Percentiles rank a stretch among this genome's conserved stretches.
phyloP scores from a whole-genome alignment of 2,888 invertebrate species.

The Eupithecia vulgata region DNA sequence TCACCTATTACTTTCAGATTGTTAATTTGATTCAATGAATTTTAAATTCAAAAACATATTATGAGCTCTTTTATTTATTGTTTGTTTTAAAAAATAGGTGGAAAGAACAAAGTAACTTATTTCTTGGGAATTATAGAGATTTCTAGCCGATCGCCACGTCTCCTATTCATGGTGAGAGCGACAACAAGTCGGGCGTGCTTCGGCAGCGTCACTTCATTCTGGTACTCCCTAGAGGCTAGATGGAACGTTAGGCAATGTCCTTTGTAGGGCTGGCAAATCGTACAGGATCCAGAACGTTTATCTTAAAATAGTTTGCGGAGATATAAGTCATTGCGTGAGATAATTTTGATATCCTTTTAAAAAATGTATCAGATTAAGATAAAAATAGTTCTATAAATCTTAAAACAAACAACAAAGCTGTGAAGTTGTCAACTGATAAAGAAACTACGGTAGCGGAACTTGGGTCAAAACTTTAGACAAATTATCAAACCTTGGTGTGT shows the following conservation, averaged over 20 bases:
- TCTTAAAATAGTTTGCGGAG: conserved; percentile 4
- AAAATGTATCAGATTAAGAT: background rate
- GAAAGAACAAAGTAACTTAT: background rate
- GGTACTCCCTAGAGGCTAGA: conserved; percentile 22
- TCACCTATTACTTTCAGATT: background rate
- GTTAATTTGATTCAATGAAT: background rate
- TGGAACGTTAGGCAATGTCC: conserved; percentile 22
- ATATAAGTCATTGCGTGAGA: conserved; percentile 23
- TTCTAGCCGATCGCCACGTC: conserved; percentile 18
- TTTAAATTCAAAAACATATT: too few species aligned
- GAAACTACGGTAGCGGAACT: conserved; percentile 60
- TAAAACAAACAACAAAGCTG: conserved; percentile 47
- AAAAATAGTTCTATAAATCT: conserved; percentile 29
- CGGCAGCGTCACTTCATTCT: conserved; percentile 15
- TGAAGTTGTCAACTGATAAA: conserved; percentile 57
- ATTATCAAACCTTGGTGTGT: conserved; percentile 66
- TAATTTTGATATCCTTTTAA: background rate
- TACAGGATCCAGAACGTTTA: conserved; percentile 15
- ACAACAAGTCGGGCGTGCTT: conserved; percentile 19
- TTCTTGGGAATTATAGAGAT: conserved; percentile 13
- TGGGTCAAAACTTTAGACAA: conserved; percentile 60
- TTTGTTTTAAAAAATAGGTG: too few species aligned
- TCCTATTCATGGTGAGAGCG: conserved; percentile 18
- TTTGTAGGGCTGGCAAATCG: conserved; percentile 12
- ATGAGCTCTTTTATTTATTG: too few species aligned